Base-by-base conservation (phyloP, 1,140 invertebrate species). In the Acarapis woodi region DNA sequence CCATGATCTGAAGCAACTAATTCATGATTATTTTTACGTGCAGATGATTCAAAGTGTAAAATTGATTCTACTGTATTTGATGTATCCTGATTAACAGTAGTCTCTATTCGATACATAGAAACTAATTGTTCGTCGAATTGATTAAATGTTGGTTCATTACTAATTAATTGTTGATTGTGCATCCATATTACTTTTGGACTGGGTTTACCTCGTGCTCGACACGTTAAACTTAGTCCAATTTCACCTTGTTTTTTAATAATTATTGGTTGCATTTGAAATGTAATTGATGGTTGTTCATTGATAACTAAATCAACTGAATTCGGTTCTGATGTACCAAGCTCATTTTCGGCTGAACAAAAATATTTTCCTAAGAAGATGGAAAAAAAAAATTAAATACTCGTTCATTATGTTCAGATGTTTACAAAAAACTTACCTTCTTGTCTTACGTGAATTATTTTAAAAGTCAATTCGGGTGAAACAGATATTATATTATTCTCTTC, bases 391-490 rank as follows among this genome's bases (percentile, higher is more conserved):
- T n/a, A n/a, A n/a, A n/a, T n/a, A n/a, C n/a, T n/a, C n/a, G n/a
- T n/a, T n/a, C n/a, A n/a, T n/a, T n/a, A n/a, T n/a, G n/a, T n/a
- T n/a, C n/a, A n/a, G n/a, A n/a, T n/a, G n/a, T n/a, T n/a, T n/a
- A n/a, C n/a, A n/a, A 71, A 71, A 51, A 87, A 87, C 15, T 67
- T 68, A 2, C 79, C 82, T 54, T 85, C 80, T 47, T 71, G 75
- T 9, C 66, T 68, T 15, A 79, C 56, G 47, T 77, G 70, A 0
- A 75, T 76, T 18, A 70, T 70, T 1, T 70, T 64, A 45, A 88
- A 83, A 22, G 73, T 75, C 48, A 80, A 82, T 43, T 71, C 72
- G 1, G 68, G 64, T 1, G 75, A n/a, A 67, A 66, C 2, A 67
- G 68, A 1, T 74, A 55, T 5, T 70, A 66, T 5, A 63, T 29